Conservation (phyloP, 37 sponge, comb jelly and placozoan species). For the Oscarella lobularis region DNA sequence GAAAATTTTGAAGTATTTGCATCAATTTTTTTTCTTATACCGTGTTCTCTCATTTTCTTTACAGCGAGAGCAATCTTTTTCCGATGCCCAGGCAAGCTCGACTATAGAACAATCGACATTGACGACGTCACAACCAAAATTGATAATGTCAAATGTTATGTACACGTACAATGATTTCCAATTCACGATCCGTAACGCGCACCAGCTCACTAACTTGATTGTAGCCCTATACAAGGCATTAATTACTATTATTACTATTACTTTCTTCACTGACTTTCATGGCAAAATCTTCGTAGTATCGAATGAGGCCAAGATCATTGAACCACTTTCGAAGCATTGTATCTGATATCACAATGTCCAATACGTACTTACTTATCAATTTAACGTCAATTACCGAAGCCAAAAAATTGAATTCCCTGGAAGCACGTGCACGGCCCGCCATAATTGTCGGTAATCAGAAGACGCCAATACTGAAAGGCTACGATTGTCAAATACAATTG, state of each 20-base stretch:
- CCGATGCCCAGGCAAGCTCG: not conserved
- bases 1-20: too few relatives aligned
- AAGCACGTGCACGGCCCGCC: slow-evolving; percentile 39
- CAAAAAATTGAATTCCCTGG: slow-evolving; percentile 60
- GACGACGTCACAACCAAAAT: not conserved
- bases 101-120: not conserved
- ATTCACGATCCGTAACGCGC: slow-evolving; percentile 9
- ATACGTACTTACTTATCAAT: not conserved
- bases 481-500: not conserved
- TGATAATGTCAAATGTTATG: too few relatives aligned
- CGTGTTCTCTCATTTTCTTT: slow-evolving; percentile 1
- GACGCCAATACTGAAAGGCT: slow-evolving; percentile 57
- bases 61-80: not conserved
- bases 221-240: slow-evolving; percentile 28
- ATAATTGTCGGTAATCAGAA: slow-evolving; percentile 54
- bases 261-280: slow-evolving; percentile 21
- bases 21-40: too few relatives aligned
- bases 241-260: not conserved
- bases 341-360: slow-evolving; percentile 14
- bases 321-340: slow-evolving; percentile 39
- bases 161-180: slow-evolving; percentile 17
- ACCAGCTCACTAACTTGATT: slow-evolving; percentile 69
- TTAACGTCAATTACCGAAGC: slow-evolving; percentile 55
- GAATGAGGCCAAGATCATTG: slow-evolving; percentile 23
- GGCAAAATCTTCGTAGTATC: slow-evolving; percentile 36